Evolutionary conservation across 2,888 invertebrate genomes (phyloP), one percentile per base, ranked within the genome.

Genomic region (Fragum sueziense): DNA sequence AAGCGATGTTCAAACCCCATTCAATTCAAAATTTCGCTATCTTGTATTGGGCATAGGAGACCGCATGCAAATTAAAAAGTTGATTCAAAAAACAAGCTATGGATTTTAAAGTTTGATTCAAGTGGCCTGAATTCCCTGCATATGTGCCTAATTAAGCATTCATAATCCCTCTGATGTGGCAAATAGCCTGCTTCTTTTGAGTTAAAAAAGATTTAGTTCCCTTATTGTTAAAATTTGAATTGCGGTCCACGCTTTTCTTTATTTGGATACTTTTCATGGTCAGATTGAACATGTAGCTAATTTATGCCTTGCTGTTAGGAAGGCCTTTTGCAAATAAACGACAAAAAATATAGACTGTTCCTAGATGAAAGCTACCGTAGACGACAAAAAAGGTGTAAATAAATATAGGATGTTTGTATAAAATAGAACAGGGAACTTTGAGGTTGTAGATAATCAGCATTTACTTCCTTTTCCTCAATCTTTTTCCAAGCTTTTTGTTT

Each of bases 111-210:
- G 14, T 31, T 33, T 20, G 61, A 33, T 9, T 61, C 2, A 33
- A 61, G 61, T 61, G 27, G 14, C 27, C 33, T 33, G 33, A 61
- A 61, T 61, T 29, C 27, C 33, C n/a, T 61, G 61, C 61, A 61
- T 61, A 33, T 61, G 61, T 29, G 61, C 61, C 61, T 61, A 61
- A 61, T 61, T 61, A 29, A 61, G 61, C 61, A 33, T 61, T n/a
- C 61, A 6, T 61, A 61, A 61, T 61, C 61, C 27, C n/a, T 61
- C 61, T 7, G 61, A 61, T 61, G 61, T 61, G 61, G 61, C 61
- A 61, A 61, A 61, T 61, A 27, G 61, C 29, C 25, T 47, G 14
- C 47, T 47, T 11, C 7, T 4, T 27, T 11, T 20, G 57, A 7
- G 57, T 57, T 57, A 25, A 57, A 57, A 29, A 27, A 27, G 57